These are phyloP conservation scores for Karalla daura DNA, from an alignment of 2,797 vertebrate genomes.

Conservation along the genomic window DNA sequence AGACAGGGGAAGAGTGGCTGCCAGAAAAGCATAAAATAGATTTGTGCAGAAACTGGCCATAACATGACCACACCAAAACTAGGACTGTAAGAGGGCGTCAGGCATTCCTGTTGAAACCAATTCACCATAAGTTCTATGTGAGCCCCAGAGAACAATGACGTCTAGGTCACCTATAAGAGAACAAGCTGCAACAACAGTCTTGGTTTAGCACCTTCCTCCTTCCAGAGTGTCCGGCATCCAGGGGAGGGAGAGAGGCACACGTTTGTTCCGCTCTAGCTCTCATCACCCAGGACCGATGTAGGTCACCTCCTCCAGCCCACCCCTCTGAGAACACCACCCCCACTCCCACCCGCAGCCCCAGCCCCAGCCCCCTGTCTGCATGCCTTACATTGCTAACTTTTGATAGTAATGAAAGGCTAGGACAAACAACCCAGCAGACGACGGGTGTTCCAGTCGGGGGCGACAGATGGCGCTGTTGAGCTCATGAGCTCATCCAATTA, in stretches of 20 bases:
- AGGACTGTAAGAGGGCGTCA: too few relatives aligned
- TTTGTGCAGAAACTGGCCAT: too few relatives aligned
- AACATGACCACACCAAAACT: too few relatives aligned
- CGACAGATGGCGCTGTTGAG: slow-evolving; percentile 63
- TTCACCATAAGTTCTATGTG: too few relatives aligned
- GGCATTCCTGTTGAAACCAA: too few relatives aligned
- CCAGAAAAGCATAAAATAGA: too few relatives aligned
- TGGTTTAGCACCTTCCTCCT: slow-evolving; percentile 38
- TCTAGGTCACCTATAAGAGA: too few relatives aligned
- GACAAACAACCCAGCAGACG: slow-evolving; percentile 47
- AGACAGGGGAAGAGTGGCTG: too few relatives aligned
- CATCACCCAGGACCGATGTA: slow-evolving; percentile 67
- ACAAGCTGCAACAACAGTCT: too few relatives aligned
- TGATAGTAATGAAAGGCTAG: slow-evolving; percentile 65
- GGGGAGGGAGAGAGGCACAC: slow-evolving; percentile 33
- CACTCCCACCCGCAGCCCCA: too few relatives aligned
- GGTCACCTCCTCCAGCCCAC: slow-evolving; percentile 71
- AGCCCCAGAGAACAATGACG: too few relatives aligned
- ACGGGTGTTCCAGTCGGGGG: slow-evolving; percentile 12
- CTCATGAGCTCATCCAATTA: slow-evolving; percentile 41
- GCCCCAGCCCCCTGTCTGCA: slow-evolving; percentile 57
- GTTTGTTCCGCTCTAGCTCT: slow-evolving; percentile 66
- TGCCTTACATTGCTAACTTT: slow-evolving; percentile 75
- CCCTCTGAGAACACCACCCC: slow-evolving; percentile 56
- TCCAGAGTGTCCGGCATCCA: slow-evolving; percentile 42